These are phyloP conservation scores for Samia ricini DNA, from an alignment of 1,140 invertebrate species.

Conservation along the genomic window DNA sequence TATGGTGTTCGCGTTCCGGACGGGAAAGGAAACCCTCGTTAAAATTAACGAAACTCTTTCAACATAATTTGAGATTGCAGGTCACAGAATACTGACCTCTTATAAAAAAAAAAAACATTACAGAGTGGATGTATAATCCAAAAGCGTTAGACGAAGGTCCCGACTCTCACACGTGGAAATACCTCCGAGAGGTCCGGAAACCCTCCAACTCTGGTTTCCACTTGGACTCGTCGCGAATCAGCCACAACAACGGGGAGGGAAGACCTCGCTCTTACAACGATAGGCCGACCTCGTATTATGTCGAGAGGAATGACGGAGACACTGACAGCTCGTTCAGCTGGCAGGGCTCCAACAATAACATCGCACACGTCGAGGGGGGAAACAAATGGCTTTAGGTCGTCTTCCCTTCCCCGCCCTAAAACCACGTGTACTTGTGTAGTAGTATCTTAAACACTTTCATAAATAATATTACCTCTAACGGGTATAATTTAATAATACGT, in stretches of 20 bases:
- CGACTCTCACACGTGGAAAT: constrained; percentile 59
- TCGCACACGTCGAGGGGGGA: neutral
- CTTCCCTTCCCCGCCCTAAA: too few species aligned
- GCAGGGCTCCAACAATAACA: constrained; percentile 39
- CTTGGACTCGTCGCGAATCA: constrained; percentile 47
- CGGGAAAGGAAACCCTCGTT: too few species aligned
- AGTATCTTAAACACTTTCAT: too few species aligned
- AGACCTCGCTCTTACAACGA: constrained; percentile 29
- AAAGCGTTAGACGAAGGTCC: constrained; percentile 34
- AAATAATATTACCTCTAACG: too few species aligned
- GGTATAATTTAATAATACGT: too few species aligned
- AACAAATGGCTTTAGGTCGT: neutral
- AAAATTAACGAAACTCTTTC: too few species aligned
- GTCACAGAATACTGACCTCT: too few species aligned
- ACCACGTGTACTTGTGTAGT: too few species aligned
- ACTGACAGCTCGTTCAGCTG: constrained; percentile 68
- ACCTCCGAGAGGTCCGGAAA: constrained; percentile 56
- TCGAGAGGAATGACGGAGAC: constrained; percentile 49
- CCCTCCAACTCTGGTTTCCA: constrained; percentile 64
- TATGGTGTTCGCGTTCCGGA: too few species aligned
- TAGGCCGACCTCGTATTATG: constrained; percentile 27
- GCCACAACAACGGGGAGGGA: constrained; percentile 30
- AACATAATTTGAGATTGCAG: too few species aligned
- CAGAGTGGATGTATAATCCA: constrained; percentile 66
- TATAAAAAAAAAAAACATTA: too few species aligned